These are phyloP conservation scores for Sarcophilus harrisii DNA, from an alignment of 2,797 vertebrate species.

Conservation along the genomic window DNA sequence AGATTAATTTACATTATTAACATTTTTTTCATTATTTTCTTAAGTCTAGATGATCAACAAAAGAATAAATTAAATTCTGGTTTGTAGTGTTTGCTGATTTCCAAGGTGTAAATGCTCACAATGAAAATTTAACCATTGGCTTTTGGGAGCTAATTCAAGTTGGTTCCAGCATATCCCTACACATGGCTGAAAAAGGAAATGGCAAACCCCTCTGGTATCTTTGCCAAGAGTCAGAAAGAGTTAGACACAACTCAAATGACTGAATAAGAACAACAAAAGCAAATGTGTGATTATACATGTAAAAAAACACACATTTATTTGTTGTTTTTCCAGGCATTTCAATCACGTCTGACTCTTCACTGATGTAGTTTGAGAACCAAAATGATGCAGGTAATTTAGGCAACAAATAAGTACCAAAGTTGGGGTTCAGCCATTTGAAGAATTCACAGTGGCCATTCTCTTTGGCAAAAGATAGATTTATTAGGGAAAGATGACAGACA, in stretches of 20 bases:
- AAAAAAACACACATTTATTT: too few species aligned
- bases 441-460: too few species aligned
- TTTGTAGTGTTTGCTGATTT: background rate
- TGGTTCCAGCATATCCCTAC: background rate
- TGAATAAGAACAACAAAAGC: background rate
- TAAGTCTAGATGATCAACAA: background rate
- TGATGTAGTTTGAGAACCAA: too few species aligned
- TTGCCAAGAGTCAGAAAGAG: background rate
- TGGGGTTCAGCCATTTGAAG: too few species aligned
- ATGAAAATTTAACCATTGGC: background rate
- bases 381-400: too few species aligned
- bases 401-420: too few species aligned
- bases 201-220: background rate
- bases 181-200: background rate
- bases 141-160: background rate
- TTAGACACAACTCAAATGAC: background rate
- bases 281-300: background rate
- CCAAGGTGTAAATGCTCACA: background rate
- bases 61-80: background rate
- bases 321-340: background rate
- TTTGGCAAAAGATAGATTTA: too few species aligned
- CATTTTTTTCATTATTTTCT: background rate
- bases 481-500: too few species aligned
- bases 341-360: background rate
- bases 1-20: background rate